phyloP scores from a whole-genome alignment of 2,888 invertebrate species.

The Galerucella nymphaeae region DNA sequence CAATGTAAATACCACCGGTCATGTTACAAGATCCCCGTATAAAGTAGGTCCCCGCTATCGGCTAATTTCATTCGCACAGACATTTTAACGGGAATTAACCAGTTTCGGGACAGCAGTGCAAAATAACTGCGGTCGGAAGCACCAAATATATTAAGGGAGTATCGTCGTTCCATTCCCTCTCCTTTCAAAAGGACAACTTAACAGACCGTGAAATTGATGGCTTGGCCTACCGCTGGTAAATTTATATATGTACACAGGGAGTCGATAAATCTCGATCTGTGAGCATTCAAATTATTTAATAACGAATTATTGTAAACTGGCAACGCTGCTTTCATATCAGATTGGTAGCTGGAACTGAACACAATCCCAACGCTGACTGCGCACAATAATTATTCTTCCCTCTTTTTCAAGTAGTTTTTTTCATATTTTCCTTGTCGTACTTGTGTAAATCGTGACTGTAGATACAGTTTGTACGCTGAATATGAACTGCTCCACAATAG shows the following conservation, averaged over 20 bases:
- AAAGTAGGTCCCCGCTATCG: too few species aligned
- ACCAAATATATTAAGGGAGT: constrained; percentile 43
- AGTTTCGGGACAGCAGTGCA: not conserved
- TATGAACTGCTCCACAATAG: too few species aligned
- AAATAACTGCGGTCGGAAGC: constrained; percentile 8
- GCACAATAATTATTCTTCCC: too few species aligned
- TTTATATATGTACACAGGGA: constrained; percentile 50
- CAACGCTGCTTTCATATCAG: too few species aligned
- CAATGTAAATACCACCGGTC: too few species aligned
- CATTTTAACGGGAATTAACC: constrained; percentile 7
- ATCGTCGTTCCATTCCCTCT: constrained; percentile 46
- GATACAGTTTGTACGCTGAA: too few species aligned
- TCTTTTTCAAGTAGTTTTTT: too few species aligned
- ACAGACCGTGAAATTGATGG: constrained; percentile 56
- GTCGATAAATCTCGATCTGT: constrained; percentile 17
- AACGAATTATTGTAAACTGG: not conserved
- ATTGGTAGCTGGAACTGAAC: too few species aligned
- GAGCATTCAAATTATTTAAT: constrained; percentile 16
- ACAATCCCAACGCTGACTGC: too few species aligned
- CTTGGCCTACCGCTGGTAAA: constrained; percentile 44
- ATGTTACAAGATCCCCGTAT: too few species aligned
- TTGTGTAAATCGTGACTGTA: too few species aligned
- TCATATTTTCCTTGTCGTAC: too few species aligned
- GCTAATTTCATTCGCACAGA: not conserved
- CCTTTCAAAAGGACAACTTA: constrained; percentile 48